A percentile compares a stretch with the other conserved stretches of the same genome.
These are phyloP conservation scores for Pediacus dermestoides DNA, from an alignment of 2,888 invertebrate genomes.

Conservation along the genomic window DNA sequence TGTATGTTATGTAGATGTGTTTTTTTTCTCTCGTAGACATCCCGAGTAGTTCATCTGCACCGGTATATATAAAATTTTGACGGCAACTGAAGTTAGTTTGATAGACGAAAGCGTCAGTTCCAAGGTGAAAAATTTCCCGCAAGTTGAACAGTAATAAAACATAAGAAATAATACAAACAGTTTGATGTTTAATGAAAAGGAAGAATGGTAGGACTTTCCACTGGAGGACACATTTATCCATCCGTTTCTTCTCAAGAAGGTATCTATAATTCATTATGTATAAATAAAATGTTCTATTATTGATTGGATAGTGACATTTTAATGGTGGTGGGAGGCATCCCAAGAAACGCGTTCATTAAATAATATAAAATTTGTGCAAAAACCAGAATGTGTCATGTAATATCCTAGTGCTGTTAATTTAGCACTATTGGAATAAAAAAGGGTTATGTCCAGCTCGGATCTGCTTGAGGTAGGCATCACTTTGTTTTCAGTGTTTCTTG, in stretches of 20 bases:
- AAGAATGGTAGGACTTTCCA: conserved; percentile 58
- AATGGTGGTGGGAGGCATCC: conserved; percentile 28
- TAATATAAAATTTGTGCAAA: conserved; percentile 12
- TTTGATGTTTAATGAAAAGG: conserved; percentile 9
- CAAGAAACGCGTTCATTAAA: conserved; percentile 19
- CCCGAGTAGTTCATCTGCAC: no score
- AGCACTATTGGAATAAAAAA: background rate
- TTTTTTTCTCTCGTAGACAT: no score
- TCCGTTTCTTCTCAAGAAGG: conserved; percentile 58
- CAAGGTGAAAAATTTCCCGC: conserved; percentile 11
- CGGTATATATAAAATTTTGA: no score
- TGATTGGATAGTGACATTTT: conserved; percentile 36
- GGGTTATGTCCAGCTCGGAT: conserved; percentile 7
- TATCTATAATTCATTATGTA: conserved; percentile 47
- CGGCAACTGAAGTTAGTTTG: no score
- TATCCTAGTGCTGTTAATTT: conserved; percentile 6
- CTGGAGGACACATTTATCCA: conserved; percentile 58
- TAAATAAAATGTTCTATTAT: conserved; percentile 36
- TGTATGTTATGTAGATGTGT: no score
- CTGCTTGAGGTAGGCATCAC: background rate
- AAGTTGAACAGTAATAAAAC: no score
- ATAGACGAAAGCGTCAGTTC: conserved; percentile 12
- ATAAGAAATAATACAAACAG: no score
- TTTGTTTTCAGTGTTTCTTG: no score
- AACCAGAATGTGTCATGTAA: conserved; percentile 11